Conservation (phyloP, 2,113 vertebrate genomes). For the Rana temporaria region DNA sequence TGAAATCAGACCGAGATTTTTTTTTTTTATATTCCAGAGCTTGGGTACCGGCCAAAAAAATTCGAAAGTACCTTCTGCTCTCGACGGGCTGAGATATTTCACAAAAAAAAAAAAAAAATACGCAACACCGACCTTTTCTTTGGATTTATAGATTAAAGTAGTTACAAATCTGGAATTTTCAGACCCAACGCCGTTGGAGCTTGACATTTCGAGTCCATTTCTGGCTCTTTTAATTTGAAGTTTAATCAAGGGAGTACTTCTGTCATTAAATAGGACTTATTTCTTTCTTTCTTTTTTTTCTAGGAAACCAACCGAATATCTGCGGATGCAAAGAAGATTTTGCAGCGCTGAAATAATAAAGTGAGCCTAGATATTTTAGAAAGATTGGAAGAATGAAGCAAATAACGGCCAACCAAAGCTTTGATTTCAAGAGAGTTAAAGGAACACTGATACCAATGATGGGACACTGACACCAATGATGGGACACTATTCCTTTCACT, state of each 20-base stretch:
- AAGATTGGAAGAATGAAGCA: too few species aligned
- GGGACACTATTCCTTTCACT: too few species aligned
- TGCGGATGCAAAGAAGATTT: too few species aligned
- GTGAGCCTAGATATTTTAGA: too few species aligned
- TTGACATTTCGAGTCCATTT: slow-evolving; percentile 5
- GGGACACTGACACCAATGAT: too few species aligned
- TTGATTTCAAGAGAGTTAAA: too few species aligned
- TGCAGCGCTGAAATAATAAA: too few species aligned
- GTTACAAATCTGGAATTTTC: neutral
- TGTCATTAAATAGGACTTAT: neutral
- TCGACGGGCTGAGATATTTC: neutral
- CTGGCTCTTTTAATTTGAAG: neutral
- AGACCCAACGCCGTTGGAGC: neutral
- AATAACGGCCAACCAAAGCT: too few species aligned
- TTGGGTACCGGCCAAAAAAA: slow-evolving; percentile 1
- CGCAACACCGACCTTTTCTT: slow-evolving; percentile 1
- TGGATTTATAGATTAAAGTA: neutral
- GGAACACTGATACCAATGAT: too few species aligned
- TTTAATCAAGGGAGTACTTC: slow-evolving; percentile 20
- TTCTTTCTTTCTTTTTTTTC: neutral
- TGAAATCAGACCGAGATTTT: slow-evolving; percentile 3
- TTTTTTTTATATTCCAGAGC: neutral
- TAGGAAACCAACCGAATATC: too few species aligned
- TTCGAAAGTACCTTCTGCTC: neutral
- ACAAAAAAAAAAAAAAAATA: neutral